Percentiles rank a stretch among this genome's conserved stretches.
Conservation (phyloP, 2,888 invertebrate species). For the Tipula confusa region DNA sequence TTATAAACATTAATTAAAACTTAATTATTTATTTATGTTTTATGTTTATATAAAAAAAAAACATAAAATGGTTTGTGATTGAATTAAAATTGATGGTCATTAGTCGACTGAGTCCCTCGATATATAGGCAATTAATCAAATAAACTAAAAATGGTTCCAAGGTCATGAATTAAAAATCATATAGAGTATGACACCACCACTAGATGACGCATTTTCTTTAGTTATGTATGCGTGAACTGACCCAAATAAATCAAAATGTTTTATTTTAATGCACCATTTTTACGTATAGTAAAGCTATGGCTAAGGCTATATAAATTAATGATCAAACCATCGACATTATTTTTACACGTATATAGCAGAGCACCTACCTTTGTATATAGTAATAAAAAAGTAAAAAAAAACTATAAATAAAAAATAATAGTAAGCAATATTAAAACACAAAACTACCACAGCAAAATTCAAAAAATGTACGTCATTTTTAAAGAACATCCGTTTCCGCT, state of each 20-base stretch:
- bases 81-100: not conserved
- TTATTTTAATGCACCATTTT: not conserved
- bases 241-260: constrained; percentile 1
- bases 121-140: not conserved
- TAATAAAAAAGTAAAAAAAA: not conserved
- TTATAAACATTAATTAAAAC: not conserved
- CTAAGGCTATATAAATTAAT: constrained; percentile 5
- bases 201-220: not conserved
- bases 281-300: not conserved
- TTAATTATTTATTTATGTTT: not conserved
- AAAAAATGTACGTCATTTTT: constrained; percentile 3
- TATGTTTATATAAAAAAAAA: not conserved
- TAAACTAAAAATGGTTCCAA: not conserved
- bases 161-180: not conserved
- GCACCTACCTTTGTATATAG: not conserved
- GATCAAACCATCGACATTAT: not conserved
- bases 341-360: not conserved
- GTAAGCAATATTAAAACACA: not conserved
- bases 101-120: not conserved
- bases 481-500: constrained; percentile 12
- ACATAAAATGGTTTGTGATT: not conserved
- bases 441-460: constrained; percentile 12
- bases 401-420: not conserved
- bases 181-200: not conserved
- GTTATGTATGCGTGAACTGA: not conserved